Evolutionary conservation across 2,113 vertebrate genomes (phyloP).

Genomic region (Tragelaphus strepsiceros): DNA sequence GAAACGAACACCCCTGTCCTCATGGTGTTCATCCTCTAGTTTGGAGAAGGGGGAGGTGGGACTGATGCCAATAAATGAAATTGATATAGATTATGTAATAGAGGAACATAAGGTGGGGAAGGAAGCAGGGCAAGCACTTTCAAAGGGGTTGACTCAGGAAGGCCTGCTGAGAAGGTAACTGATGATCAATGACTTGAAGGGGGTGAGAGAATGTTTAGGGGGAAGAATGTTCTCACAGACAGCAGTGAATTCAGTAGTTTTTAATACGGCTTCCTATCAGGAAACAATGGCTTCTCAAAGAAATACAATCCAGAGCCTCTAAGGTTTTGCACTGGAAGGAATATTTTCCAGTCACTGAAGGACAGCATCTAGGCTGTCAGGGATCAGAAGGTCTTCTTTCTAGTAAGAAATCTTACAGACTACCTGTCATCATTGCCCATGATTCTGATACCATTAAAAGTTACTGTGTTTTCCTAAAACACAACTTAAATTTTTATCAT

Average conservation of each 20-base stretch:
- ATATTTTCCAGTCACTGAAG: not conserved
- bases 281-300: not conserved
- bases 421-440: not conserved
- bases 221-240: not conserved
- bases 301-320: not conserved
- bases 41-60: not conserved
- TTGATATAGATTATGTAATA: not conserved
- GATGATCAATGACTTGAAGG: not conserved
- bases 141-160: not conserved
- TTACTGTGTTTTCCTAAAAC: not conserved
- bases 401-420: not conserved
- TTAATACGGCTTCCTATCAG: not conserved
- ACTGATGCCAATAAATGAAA: not conserved
- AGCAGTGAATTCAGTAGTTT: not conserved
- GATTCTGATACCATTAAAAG: not conserved
- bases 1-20: not conserved
- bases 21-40: not conserved
- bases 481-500: not conserved
- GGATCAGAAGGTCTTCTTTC: not conserved
- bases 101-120: not conserved
- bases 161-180: not conserved
- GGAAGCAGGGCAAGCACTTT: not conserved
- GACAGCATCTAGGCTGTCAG: not conserved
- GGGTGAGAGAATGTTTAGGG: not conserved
- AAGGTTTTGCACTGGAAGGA: not conserved